Evolutionary conservation across 2,113 vertebrate species (phyloP).

Genomic region (Corynorhinus townsendii): DNA sequence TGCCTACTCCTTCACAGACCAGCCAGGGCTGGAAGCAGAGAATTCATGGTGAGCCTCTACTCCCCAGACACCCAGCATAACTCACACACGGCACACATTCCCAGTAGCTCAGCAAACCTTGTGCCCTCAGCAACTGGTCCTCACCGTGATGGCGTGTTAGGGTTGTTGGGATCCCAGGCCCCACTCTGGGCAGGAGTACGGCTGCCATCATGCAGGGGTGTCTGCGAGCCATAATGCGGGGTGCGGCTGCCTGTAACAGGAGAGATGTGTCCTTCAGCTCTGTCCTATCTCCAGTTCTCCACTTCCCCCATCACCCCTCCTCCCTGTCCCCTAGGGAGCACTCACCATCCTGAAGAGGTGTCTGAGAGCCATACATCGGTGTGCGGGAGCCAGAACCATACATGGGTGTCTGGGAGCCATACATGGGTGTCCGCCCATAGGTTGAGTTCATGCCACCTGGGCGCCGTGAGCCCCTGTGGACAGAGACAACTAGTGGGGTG

Average conservation of each 20-base stretch:
- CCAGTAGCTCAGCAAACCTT: neutral
- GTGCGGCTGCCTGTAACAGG: slow-evolving; percentile 87
- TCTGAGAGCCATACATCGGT: slow-evolving; percentile 95
- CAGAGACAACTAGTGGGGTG: neutral
- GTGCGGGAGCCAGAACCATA: slow-evolving; percentile 93
- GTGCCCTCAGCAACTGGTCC: neutral
- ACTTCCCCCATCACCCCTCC: fast-evolving
- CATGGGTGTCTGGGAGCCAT: slow-evolving; percentile 95
- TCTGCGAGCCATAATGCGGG: slow-evolving; percentile 94
- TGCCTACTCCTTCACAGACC: neutral
- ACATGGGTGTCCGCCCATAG: slow-evolving; percentile 91
- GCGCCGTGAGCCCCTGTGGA: slow-evolving; percentile 86
- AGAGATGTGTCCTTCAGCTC: neutral
- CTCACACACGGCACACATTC: neutral
- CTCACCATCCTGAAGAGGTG: slow-evolving; percentile 93
- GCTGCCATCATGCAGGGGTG: slow-evolving; percentile 93
- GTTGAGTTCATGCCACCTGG: slow-evolving; percentile 87
- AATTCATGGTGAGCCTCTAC: too few relatives aligned
- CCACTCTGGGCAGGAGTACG: slow-evolving; percentile 95
- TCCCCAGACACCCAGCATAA: neutral
- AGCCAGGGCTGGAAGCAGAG: neutral
- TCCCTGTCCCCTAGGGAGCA: fast-evolving
- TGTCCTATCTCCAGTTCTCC: neutral
- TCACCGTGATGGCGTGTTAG: slow-evolving; percentile 95
- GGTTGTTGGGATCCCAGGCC: slow-evolving; percentile 95